Percentiles rank a stretch among this genome's conserved stretches.
phyloP scores from a whole-genome alignment of 2,113 vertebrate species.

The Coptodon rendalli region DNA sequence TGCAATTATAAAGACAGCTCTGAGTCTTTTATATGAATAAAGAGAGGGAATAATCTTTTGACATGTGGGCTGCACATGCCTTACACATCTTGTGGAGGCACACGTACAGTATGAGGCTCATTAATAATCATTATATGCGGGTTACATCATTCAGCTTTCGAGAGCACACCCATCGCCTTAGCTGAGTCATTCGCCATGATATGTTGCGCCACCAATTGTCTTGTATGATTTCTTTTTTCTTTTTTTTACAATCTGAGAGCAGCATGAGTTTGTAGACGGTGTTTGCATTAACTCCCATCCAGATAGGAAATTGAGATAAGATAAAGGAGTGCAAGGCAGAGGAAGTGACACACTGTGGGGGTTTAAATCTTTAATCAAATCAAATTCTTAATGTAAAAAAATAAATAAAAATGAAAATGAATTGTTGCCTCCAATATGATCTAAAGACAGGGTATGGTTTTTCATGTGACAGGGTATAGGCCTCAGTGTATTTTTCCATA shows the following conservation, averaged over 20 bases:
- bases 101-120: constrained; percentile 34
- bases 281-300: background rate
- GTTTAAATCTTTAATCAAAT: background rate
- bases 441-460: background rate
- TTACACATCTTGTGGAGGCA: constrained; percentile 24
- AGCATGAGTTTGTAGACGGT: background rate
- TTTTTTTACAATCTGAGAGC: background rate
- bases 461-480: background rate
- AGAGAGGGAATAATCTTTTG: constrained; percentile 43
- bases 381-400: background rate
- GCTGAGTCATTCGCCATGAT: constrained; percentile 52
- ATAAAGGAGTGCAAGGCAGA: background rate
- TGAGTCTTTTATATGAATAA: constrained; percentile 54
- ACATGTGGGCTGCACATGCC: constrained; percentile 31
- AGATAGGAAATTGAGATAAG: background rate
- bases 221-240: background rate
- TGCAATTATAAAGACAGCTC: constrained; percentile 48
- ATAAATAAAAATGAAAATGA: background rate
- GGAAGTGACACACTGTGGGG: background rate
- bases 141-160: constrained; percentile 55
- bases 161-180: constrained; percentile 27
- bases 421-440: background rate
- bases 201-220: background rate
- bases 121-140: constrained; percentile 58
- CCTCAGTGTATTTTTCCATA: background rate